phyloP scores from a whole-genome alignment of 2,113 vertebrate genomes.

The Grammomys dolichurus region DNA sequence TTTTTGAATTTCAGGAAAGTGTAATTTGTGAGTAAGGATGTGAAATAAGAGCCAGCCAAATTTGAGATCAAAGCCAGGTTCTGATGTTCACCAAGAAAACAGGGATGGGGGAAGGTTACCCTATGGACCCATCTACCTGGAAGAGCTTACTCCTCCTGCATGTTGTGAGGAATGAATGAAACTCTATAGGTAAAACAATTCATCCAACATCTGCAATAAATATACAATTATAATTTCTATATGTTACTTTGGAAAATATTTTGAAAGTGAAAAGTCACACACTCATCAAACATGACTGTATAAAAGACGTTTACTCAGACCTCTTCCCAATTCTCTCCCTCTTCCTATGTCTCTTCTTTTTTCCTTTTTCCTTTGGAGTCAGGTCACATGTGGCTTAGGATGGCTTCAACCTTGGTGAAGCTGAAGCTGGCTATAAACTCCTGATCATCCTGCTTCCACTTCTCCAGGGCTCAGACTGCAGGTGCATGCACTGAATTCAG shows the following conservation, averaged over 20 bases:
- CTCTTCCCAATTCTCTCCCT: background rate
- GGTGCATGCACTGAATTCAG: no score
- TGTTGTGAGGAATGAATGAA: background rate
- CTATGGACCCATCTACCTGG: background rate
- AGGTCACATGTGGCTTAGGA: background rate
- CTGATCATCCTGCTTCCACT: background rate
- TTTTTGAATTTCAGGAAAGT: conserved; percentile 31
- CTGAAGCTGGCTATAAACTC: background rate
- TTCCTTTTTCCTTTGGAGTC: background rate
- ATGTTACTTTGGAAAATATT: background rate
- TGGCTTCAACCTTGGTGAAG: background rate
- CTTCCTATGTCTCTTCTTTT: background rate
- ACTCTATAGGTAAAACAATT: background rate
- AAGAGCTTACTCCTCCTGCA: background rate
- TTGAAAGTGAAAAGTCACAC: conserved; percentile 31
- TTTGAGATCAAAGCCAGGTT: conserved; percentile 40
- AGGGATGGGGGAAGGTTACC: background rate
- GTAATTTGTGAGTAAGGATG: background rate
- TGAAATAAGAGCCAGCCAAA: background rate
- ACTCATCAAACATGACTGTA: background rate
- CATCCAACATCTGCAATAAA: background rate
- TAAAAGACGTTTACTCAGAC: background rate
- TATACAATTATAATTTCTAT: conserved; percentile 17
- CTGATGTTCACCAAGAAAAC: conserved; percentile 3
- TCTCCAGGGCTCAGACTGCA: background rate